Evolutionary conservation across 1,140 invertebrate species (phyloP), one percentile per base, ranked within the genome.

Genomic region (Caenorhabditis inopinata): DNA sequence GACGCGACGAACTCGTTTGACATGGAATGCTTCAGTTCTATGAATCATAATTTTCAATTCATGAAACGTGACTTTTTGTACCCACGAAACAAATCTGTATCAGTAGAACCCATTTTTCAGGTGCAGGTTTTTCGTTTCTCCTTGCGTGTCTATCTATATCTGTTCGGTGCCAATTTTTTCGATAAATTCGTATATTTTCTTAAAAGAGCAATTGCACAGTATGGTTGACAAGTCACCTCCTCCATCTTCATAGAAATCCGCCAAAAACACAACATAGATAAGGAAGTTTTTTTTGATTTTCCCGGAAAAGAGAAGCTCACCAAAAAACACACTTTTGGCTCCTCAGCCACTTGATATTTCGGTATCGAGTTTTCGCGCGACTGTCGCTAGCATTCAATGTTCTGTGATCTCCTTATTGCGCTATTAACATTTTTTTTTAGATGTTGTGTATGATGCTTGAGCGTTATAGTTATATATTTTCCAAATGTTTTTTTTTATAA

Each of bases 331-430:
- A 68, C 58, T 38, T 21, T 16, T 38, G 35, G 58, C 32, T 38
- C 32, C 25, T 68, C 32, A 42, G 21, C 58, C 58, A 68, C 58
- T 68, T 68, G 58, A 68, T 68, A 29, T 29, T 58, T 58, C 18
- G n/a, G 51, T 68, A 68, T 68, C 7, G 58, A 6, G n/a, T 68
- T 16, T 38, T 1, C 12, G 16, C 21, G 32, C 23, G n/a, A n/a
- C n/a, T n/a, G n/a, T n/a, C n/a, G n/a, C n/a, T n/a, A n/a, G 16
- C 23, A 21, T 12, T 21, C 18, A 68, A 32, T 68, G 58, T 68
- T 68, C 38, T 68, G n/a, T 68, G 58, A 68, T 48, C 47, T 42
- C 58, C 6, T 42, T 42, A n/a, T n/a, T n/a, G n/a, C n/a, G n/a
- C n/a, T n/a, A n/a, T n/a, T n/a, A n/a, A n/a, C n/a, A n/a, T 38